Base-by-base conservation (phyloP, 2,797 vertebrate genomes). In the Schizopygopsis pylzovi region DNA sequence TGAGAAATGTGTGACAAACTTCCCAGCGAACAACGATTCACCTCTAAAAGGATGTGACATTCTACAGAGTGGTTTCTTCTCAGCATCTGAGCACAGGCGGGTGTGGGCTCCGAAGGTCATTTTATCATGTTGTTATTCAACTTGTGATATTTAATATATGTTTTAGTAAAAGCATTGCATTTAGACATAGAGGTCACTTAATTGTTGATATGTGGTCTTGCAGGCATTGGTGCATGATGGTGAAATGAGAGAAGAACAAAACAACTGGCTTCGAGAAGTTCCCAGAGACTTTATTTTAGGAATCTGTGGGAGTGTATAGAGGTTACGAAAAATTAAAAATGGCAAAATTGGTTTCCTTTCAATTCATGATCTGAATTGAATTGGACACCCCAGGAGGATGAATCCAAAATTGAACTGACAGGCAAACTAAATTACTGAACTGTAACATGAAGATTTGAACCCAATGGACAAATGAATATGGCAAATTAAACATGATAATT, bases 1-100 rank as follows among this genome's bases (percentile, higher is more conserved):
- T 82, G 41, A 70, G 13, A 85, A 85, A 85, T 79, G 56, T 80
- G 41, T 72, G 83, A 59, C 49, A 70, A 70, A 41, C 63, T 18
- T 70, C 49, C 25, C 41, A 25, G 61, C 25, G 68, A 72, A 72
- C 7, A 20, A 33, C 22, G 3, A 39, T 72, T 63, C 61, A 25
- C 47, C 43, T 39, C 49, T 79, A 41, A 61, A 28, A 63, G 10
- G 52, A 71, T 61, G 25, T 52, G 25, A 70, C 83, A 85, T 85
- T 68, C 43, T 47, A 85, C 16, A 33, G 63, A 70, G 68, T 47
- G 25, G 37, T 59, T 85, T 71, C n/a, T 79, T 49, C 54, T 41
- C 49, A 61, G 83, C n/a, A 59, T 41, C 20, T 37, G 76, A 52
- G 37, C 49, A 59, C 45, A 79, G 37, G 16, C 16, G 54, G 47